These are phyloP conservation scores for Xestia sexstrigata DNA, from an alignment of 2,888 invertebrate genomes.

Conservation along the genomic window DNA sequence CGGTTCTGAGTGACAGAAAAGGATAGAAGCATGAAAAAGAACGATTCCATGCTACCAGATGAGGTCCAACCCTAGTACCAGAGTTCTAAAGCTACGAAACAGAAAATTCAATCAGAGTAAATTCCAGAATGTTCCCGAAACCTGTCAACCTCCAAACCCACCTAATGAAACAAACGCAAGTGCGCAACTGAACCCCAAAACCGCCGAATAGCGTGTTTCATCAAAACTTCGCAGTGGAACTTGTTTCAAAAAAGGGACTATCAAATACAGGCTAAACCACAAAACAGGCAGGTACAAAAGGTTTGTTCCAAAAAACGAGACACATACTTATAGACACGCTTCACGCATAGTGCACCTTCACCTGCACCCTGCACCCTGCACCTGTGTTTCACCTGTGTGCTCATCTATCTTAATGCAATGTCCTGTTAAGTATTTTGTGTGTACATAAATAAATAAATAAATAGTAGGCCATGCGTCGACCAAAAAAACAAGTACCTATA, in stretches of 20 bases:
- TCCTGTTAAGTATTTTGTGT: too few species aligned
- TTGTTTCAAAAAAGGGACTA: constrained; percentile 32
- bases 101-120: background rate
- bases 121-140: background rate
- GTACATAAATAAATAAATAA: too few species aligned
- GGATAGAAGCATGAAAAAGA: background rate
- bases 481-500: background rate
- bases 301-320: background rate
- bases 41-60: background rate
- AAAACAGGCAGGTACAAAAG: background rate
- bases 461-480: background rate
- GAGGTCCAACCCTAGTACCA: background rate
- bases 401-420: too few species aligned
- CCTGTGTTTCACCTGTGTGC: too few species aligned
- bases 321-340: background rate
- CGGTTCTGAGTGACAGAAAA: background rate
- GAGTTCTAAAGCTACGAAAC: too few species aligned
- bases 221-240: constrained; percentile 38
- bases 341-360: too few species aligned
- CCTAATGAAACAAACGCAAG: constrained; percentile 8
- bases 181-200: constrained; percentile 17
- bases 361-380: too few species aligned
- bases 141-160: background rate
- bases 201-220: constrained; percentile 39
- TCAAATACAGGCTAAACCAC: background rate